These are phyloP conservation scores for Nanger granti DNA, from an alignment of 2,113 vertebrate genomes.

Conservation along the genomic window DNA sequence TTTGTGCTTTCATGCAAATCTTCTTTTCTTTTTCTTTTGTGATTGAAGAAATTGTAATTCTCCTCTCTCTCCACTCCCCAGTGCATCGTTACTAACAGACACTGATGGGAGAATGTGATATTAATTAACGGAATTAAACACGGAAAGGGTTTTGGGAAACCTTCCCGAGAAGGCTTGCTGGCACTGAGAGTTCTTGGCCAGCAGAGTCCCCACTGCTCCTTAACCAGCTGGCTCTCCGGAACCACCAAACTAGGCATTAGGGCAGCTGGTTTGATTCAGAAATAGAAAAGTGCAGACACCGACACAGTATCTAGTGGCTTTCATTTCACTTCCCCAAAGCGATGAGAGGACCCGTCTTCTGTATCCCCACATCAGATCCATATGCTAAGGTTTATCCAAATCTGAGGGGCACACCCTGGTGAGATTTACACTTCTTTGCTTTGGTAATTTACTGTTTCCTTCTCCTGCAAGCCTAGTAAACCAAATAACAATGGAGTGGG, in stretches of 20 bases:
- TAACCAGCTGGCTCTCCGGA: neutral
- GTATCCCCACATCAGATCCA: slow-evolving; percentile 69
- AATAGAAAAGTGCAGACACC: neutral
- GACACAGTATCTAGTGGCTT: neutral
- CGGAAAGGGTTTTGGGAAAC: neutral
- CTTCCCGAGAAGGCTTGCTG: neutral
- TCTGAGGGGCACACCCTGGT: slow-evolving; percentile 77
- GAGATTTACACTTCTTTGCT: slow-evolving; percentile 76
- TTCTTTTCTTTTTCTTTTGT: neutral
- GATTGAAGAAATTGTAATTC: neutral
- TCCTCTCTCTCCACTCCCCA: too few species aligned
- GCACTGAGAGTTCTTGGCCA: neutral
- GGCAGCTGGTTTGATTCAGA: neutral
- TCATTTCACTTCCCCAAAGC: slow-evolving; percentile 44
- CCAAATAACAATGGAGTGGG: slow-evolving; percentile 79
- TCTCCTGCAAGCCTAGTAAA: slow-evolving; percentile 78
- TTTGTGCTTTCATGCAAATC: neutral
- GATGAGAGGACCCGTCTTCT: slow-evolving; percentile 61
- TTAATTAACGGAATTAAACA: neutral
- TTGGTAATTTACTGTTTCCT: slow-evolving; percentile 84
- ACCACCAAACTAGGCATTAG: neutral
- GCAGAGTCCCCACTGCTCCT: neutral
- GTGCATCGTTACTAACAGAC: neutral
- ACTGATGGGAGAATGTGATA: neutral
- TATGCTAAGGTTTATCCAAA: slow-evolving; percentile 74